Base-by-base conservation (phyloP, 2,113 vertebrate species). In the Gambusia affinis region DNA sequence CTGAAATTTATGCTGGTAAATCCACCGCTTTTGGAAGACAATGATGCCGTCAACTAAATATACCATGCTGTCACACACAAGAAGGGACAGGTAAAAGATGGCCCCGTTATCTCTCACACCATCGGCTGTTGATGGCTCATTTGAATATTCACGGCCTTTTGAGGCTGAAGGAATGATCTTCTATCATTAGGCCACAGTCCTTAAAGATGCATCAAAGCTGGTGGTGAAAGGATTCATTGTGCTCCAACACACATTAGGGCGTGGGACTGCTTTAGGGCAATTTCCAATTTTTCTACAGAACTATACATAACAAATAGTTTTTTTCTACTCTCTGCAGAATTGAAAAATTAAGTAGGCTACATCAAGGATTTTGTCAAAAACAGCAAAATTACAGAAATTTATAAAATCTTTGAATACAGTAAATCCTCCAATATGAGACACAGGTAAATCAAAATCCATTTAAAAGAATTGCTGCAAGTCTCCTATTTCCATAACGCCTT, bases 81-180 rank as follows among this genome's bases (percentile, higher is more conserved):
- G 84, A 79, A 90, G 75, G 82, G 87, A 72, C 90, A 78, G 79
- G 87, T 89, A 85, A 90, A 88, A 86, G 84, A 91, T 84, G 83
- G 80, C 57, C 78, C 79, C 27, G 79, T 89, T 86, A 90, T 82
- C 87, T 81, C 83, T 87, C 85, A 68, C 51, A 64, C 81, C 81
- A 85, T 87, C 83, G 79, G 86, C 84, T 78, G 81, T 87, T 81
- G 86, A 90, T 82, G 85, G 89, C 91, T 92, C 84, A 90, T 93
- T 92, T 93, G 84, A 93, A 94, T 92, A 93, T 88, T 88, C 91
- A 92, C 91, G 83, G 81, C 89, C 80, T 79, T 79, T 81, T 68
- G n/a, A 80, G 71, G 83, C 68, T 82, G 78, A 57, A 71, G 63
- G 86, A 91, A 90, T 87, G 85, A 91, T 89, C 84, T 81, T 80